Evolutionary conservation across 2,113 vertebrate genomes (phyloP), one percentile per base, ranked within the genome.

Genomic region (Nannobrachium achirus): DNA sequence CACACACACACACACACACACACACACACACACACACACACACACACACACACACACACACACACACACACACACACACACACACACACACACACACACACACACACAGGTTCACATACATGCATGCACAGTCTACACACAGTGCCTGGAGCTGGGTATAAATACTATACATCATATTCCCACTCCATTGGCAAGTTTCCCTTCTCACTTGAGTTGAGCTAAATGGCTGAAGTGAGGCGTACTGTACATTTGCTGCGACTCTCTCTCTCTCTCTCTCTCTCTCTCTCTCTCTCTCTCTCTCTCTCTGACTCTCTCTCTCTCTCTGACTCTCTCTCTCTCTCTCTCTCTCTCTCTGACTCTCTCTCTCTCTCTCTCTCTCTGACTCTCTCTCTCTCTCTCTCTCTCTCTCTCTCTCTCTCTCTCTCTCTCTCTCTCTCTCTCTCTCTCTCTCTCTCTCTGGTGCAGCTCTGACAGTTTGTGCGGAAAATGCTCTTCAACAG

Each of bases 91-190:
- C 64, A 18, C 40, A 44, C 42, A 15, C 63, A 52, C 55, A 66
- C 56, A 63, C 3, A 33, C 25, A 33, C 25, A 33, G 25, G 25
- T 33, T 33, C 57, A 45, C 45, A 66, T 44, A 58, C 16, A 7
- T 33, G 18, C 48, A 57, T 55, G 48, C 48, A 7, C 48, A 14
- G 1, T n/a, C n/a, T 41, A 72, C 69, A 61, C 73, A 82, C 0
- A 66, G 51, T 48, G 80, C 88, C 85, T 15, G 48, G 11, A 82
- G 88, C 75, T 8, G 73, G 65, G 68, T 58, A 84, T 83, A 87
- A 83, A 89, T 79, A 84, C 81, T 84, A 88, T 85, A 82, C 85
- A 90, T 88, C 85, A 81, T 84, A 86, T 82, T 83, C 67, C 73
- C 75, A 71, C 84, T 86, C 71, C 57, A 52, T 72, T 80, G 82